Base-by-base conservation (phyloP, 1,140 invertebrate genomes). In the Conus betulinus region DNA sequence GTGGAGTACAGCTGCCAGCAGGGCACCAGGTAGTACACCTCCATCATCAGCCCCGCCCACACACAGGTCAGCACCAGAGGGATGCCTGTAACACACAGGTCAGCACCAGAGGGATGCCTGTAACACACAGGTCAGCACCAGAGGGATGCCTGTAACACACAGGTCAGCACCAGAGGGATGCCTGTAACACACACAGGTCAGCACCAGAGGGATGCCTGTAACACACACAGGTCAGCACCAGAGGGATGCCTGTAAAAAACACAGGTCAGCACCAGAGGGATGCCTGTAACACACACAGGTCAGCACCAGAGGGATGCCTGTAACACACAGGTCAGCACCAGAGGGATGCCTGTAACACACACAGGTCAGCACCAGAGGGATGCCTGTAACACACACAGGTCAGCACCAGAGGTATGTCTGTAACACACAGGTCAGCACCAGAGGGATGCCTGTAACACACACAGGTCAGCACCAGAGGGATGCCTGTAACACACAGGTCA, bases 1-100 rank as follows among this genome's bases (percentile, higher is more conserved):
- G 93, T 91, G 0, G 94, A 93, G 88, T 95, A 96, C 8, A 94
- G 91, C 78, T 93, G 88, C 96, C 96, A 96, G 91, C 96, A 96
- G 10, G 89, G 87, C 6, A 92, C 90, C 8, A 88, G 78, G 84
- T 95, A 88, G 71, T 91, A 88, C 15, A 89, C 88, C 63, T 94
- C 90, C 95, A 96, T 95, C n/a, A n/a, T 39, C 23, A 92, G 89
- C 0, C 93, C 27, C 8, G 93, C 90, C 96, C 96, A 96, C 10
- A 92, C 83, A 0, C 92, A 23, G 13, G 95, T 94, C 67, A 95
- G 93, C 4, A 96, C 23, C 0, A 93, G 87, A 6, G 96, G 96
- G 71, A 96, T 88, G 79, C 94, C 96, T 96, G 90, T 25, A 39
- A 39, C 23, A 25, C 11, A 79, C 51, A 79, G 15, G 76, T 0